These are phyloP conservation scores for Steatocranus sp. DNA, from an alignment of 2,797 vertebrate genomes.

Conservation along the genomic window DNA sequence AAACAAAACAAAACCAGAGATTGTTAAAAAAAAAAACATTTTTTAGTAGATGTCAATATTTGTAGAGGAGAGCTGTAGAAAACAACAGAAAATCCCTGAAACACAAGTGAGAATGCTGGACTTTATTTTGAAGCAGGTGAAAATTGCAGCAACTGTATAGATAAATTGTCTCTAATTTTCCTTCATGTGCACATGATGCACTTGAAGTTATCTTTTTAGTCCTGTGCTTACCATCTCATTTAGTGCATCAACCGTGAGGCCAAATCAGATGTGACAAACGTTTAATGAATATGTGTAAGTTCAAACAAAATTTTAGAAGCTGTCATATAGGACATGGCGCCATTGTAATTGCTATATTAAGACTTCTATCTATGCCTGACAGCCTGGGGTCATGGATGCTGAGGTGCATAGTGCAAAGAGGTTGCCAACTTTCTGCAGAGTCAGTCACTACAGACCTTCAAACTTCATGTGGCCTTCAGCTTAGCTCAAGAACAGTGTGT, in stretches of 20 bases:
- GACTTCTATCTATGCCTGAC: not conserved
- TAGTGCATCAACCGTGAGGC: not conserved
- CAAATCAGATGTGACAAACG: not conserved
- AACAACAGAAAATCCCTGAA: not conserved
- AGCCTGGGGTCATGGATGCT: not conserved
- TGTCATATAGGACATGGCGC: not conserved
- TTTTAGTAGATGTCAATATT: not conserved
- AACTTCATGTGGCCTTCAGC: not conserved
- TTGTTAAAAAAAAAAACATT: fast-evolving
- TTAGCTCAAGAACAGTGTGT: not conserved
- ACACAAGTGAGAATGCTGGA: not conserved
- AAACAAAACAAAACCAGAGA: not conserved
- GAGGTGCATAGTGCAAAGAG: not conserved
- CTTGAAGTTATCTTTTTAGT: not conserved
- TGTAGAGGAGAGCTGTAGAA: not conserved
- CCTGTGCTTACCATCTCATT: slow-evolving; percentile 4
- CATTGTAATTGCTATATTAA: not conserved
- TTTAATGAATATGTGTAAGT: not conserved
- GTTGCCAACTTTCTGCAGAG: not conserved
- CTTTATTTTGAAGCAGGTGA: not conserved
- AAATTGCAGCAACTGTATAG: not conserved
- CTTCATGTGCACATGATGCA: not conserved
- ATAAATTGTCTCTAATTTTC: not conserved
- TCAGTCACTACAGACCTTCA: not conserved
- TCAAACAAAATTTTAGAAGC: not conserved